These are phyloP conservation scores for Synanceia verrucosa DNA, from an alignment of 2,797 vertebrate species.

Conservation along the genomic window DNA sequence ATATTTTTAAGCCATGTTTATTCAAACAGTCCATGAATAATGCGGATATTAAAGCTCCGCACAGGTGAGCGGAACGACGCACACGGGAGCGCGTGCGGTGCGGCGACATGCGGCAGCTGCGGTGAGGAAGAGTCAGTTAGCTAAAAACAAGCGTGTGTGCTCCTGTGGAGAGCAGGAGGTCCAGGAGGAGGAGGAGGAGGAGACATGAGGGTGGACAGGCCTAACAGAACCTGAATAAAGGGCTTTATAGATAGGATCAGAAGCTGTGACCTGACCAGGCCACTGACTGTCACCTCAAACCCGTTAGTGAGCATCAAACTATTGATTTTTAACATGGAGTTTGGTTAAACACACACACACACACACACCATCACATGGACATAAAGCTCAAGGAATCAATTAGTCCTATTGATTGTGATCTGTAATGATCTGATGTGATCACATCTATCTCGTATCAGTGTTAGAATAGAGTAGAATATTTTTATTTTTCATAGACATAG, in stretches of 20 bases:
- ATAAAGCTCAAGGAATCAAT: conserved; percentile 28
- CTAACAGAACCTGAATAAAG: too few relatives aligned
- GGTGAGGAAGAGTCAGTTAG: neutral
- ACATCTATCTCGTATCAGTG: too few relatives aligned
- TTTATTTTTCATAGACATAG: too few relatives aligned
- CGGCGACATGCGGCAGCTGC: neutral
- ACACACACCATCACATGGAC: conserved; percentile 40
- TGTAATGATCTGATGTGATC: conserved; percentile 30
- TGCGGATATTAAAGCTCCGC: conserved; percentile 2
- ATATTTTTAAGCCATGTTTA: too few relatives aligned
- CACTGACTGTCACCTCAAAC: too few relatives aligned
- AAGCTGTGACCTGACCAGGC: too few relatives aligned
- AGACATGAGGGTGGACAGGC: too few relatives aligned
- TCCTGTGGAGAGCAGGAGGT: neutral
- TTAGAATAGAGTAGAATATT: too few relatives aligned
- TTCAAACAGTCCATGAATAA: too few relatives aligned
- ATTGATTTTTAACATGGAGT: neutral
- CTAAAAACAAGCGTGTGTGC: neutral
- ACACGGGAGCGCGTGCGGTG: conserved; percentile 2
- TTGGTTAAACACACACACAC: conserved; percentile 7
- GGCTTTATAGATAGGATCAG: too few relatives aligned
- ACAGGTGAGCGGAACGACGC: conserved; percentile 41
- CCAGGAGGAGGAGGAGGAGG: too few relatives aligned
- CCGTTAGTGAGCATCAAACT: too few relatives aligned
- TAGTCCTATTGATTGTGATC: conserved; percentile 41